These are phyloP conservation scores for Nyctibius bracteatus DNA, from an alignment of 2,113 vertebrate genomes.

Conservation along the genomic window DNA sequence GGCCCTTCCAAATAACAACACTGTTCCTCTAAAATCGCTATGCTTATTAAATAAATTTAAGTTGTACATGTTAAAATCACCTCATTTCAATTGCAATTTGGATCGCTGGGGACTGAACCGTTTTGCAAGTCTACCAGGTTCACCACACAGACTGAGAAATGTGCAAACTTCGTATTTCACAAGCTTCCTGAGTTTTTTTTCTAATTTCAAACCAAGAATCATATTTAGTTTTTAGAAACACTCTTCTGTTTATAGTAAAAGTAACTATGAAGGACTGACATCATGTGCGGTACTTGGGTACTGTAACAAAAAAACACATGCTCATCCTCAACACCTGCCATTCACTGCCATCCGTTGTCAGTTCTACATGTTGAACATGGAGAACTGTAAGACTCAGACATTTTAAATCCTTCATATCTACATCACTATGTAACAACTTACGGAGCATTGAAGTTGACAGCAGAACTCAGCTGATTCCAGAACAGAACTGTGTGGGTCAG, in stretches of 20 bases:
- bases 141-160: background rate
- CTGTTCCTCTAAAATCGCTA: background rate
- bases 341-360: background rate
- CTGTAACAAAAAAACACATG: background rate
- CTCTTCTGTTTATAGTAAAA: background rate
- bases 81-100: background rate
- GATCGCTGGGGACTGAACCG: background rate
- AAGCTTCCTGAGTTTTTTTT: background rate
- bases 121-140: background rate
- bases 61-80: background rate
- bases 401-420: background rate
- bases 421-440: background rate
- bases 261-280: background rate
- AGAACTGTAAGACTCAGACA: background rate
- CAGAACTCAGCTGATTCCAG: background rate
- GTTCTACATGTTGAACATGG: background rate
- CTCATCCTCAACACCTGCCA: background rate
- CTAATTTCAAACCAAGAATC: background rate
- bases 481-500: background rate
- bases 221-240: background rate
- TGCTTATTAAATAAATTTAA: background rate
- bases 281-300: background rate
- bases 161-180: background rate
- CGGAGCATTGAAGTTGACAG: background rate
- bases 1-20: background rate